These are phyloP conservation scores for Trinorchestia longiramus DNA, from an alignment of 1,140 invertebrate species.

Conservation along the genomic window DNA sequence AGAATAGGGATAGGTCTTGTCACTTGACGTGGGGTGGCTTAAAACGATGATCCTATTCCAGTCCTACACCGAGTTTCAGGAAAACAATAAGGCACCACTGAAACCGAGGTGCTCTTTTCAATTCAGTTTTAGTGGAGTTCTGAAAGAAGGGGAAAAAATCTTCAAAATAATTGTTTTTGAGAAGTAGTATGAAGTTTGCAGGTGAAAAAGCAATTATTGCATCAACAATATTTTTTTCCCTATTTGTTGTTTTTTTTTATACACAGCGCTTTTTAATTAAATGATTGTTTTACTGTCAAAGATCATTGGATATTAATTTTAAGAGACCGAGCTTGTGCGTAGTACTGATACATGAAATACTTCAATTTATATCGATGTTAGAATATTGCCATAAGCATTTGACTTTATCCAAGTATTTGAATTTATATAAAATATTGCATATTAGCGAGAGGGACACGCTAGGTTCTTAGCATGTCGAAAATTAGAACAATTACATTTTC, in stretches of 20 bases:
- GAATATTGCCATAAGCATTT: no score
- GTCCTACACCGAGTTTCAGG: neutral
- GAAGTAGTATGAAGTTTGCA: neutral
- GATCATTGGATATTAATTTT: no score
- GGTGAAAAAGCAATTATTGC: neutral
- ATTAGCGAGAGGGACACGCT: no score
- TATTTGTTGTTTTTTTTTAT: neutral
- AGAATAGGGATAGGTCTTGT: constrained; percentile 2
- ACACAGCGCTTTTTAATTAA: neutral
- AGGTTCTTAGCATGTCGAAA: no score
- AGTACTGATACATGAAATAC: no score
- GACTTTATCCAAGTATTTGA: no score
- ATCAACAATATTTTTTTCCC: neutral
- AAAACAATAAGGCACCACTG: neutral
- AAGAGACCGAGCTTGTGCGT: no score
- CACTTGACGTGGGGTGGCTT: constrained; percentile 23
- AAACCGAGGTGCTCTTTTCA: neutral
- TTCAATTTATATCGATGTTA: no score
- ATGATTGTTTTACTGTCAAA: no score
- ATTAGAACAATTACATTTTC: no score
- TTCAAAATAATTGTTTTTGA: neutral
- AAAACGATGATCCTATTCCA: constrained; percentile 20
- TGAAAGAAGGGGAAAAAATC: neutral
- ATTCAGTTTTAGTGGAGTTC: neutral
- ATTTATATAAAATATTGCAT: no score